A percentile compares a stretch with the other conserved stretches of the same genome.
These are phyloP conservation scores for Drosophila parabipectinata DNA, from an alignment of 1,140 invertebrate species.

Conservation along the genomic window DNA sequence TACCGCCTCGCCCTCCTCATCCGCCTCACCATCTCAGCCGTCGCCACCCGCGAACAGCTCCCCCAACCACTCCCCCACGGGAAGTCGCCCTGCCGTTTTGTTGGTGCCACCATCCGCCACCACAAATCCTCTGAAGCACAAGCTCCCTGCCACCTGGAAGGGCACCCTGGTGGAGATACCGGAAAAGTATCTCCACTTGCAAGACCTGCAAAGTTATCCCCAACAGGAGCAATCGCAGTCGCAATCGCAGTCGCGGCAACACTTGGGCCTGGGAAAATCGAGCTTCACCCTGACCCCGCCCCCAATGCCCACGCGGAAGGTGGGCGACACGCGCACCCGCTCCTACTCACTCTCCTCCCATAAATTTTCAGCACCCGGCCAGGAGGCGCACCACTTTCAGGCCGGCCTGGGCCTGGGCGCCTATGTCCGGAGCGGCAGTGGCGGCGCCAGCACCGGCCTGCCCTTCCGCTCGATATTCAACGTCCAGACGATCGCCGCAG, in stretches of 20 bases:
- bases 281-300: conserved; percentile 73
- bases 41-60: not conserved
- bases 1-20: not conserved
- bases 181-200: conserved; percentile 28
- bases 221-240: too few species aligned
- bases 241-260: not conserved
- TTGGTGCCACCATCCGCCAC: conserved; percentile 8
- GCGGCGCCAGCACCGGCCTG: not conserved
- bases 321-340: conserved; percentile 66
- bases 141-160: conserved; percentile 16
- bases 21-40: not conserved
- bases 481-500: not conserved
- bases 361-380: conserved; percentile 74
- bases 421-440: conserved; percentile 2
- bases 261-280: conserved; percentile 35
- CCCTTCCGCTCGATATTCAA: not conserved
- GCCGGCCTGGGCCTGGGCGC: conserved; percentile 15
- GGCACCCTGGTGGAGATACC: conserved; percentile 22
- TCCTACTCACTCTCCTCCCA: conserved; percentile 77
- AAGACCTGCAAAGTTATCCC: too few species aligned
- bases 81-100: not conserved
- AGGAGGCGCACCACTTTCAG: conserved; percentile 18
- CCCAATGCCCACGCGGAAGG: conserved; percentile 66
- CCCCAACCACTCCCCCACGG: not conserved
- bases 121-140: conserved; percentile 56